Conservation (phyloP, 2,888 invertebrate genomes). For the Athalia cordata region DNA sequence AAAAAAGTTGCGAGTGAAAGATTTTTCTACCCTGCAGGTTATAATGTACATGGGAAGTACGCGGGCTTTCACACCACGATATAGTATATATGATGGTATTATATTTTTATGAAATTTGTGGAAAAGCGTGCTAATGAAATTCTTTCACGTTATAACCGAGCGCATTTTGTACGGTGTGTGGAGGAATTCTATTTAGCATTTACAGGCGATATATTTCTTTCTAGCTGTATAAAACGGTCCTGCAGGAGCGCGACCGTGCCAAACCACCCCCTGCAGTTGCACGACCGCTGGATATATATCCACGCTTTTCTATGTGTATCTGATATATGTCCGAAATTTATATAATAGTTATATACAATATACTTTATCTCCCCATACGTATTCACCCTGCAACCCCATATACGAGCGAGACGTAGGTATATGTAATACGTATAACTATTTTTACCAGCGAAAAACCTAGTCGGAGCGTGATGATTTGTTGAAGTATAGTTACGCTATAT, state of each 20-base stretch:
- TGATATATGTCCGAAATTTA: too few species aligned
- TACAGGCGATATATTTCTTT: slow-evolving; percentile 8
- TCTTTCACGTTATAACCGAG: not conserved
- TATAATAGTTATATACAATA: too few species aligned
- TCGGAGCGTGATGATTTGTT: too few species aligned
- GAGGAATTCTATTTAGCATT: slow-evolving; percentile 19
- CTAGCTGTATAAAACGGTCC: not conserved
- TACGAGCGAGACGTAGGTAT: too few species aligned
- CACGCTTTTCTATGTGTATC: not conserved
- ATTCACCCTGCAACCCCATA: too few species aligned
- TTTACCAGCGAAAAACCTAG: too few species aligned
- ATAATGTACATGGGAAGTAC: too few species aligned
- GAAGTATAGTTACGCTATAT: too few species aligned
- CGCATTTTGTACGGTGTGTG: slow-evolving; percentile 17
- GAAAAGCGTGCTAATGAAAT: slow-evolving; percentile 28
- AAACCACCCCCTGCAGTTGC: not conserved
- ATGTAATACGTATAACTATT: too few species aligned
- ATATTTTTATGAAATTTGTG: not conserved
- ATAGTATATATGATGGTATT: not conserved
- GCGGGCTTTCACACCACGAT: not conserved
- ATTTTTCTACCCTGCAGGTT: too few species aligned
- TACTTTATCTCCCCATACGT: too few species aligned
- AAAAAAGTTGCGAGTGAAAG: too few species aligned
- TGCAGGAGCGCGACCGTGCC: not conserved
- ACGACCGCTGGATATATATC: not conserved